Conservation (phyloP, 1,140 invertebrate species). For the Pinna nobilis region DNA sequence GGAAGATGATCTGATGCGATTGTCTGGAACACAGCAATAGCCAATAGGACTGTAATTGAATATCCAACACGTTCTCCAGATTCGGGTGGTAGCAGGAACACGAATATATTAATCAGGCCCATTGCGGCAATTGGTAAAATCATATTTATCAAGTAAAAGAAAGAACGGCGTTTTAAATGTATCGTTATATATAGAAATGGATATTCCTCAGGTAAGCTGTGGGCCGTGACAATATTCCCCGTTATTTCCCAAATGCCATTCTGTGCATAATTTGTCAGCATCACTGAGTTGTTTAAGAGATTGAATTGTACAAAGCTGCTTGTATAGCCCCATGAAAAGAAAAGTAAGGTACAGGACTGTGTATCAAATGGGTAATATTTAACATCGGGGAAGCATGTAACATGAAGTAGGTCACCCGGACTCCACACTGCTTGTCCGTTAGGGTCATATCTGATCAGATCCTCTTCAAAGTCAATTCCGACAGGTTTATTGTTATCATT, state of each 20-base stretch:
- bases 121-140: conserved; percentile 23
- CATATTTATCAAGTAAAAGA: conserved; percentile 20
- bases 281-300: neutral
- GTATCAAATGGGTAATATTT: conserved; percentile 40
- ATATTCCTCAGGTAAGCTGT: neutral
- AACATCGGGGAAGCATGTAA: conserved; percentile 16
- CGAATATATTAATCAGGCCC: neutral
- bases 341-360: conserved; percentile 23
- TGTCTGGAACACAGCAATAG: conserved; percentile 25
- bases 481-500: conserved; percentile 4
- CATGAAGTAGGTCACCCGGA: conserved; percentile 10
- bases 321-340: neutral
- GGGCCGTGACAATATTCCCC: neutral
- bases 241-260: conserved; percentile 14
- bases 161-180: conserved; percentile 1
- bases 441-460: neutral
- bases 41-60: conserved; percentile 25
- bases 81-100: conserved; percentile 30
- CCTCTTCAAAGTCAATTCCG: conserved; percentile 26
- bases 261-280: neutral
- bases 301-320: neutral
- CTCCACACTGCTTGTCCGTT: conserved; percentile 22
- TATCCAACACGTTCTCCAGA: conserved; percentile 29
- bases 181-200: neutral
- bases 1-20: conserved; percentile 22